Percentiles rank a stretch among this genome's conserved stretches.
phyloP scores from a whole-genome alignment of 2,888 invertebrate genomes.

The Erebia palarica region DNA sequence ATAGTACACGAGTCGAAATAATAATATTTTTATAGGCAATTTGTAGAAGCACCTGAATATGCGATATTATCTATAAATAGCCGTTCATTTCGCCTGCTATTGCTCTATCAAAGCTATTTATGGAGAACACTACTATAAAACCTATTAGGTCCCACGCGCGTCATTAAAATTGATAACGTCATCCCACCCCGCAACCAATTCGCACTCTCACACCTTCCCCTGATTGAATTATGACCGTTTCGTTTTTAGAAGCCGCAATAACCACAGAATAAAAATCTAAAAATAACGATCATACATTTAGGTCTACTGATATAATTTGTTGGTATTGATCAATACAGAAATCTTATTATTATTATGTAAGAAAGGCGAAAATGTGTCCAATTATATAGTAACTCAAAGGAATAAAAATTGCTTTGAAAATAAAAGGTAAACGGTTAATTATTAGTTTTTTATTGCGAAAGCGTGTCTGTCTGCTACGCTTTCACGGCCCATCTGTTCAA shows the following conservation, averaged over 20 bases:
- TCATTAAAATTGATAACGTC: constrained; percentile 23
- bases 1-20: not conserved
- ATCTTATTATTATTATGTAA: not conserved
- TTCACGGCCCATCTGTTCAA: too few species aligned
- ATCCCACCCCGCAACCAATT: constrained; percentile 27
- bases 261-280: constrained; percentile 7
- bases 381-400: too few species aligned
- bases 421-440: too few species aligned
- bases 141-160: constrained; percentile 11
- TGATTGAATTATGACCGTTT: constrained; percentile 26
- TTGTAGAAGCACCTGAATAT: not conserved
- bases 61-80: not conserved
- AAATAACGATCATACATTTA: constrained; percentile 3
- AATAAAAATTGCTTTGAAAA: too few species aligned
- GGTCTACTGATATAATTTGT: not conserved
- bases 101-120: not conserved
- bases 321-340: not conserved
- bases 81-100: not conserved
- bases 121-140: not conserved
- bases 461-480: too few species aligned
- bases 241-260: constrained; percentile 9
- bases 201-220: constrained; percentile 28
- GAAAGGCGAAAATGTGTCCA: not conserved
- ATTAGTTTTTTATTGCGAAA: too few species aligned
- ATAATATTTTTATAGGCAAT: not conserved